Base-by-base conservation (phyloP, 2,888 invertebrate species). In the Xanthia togata region DNA sequence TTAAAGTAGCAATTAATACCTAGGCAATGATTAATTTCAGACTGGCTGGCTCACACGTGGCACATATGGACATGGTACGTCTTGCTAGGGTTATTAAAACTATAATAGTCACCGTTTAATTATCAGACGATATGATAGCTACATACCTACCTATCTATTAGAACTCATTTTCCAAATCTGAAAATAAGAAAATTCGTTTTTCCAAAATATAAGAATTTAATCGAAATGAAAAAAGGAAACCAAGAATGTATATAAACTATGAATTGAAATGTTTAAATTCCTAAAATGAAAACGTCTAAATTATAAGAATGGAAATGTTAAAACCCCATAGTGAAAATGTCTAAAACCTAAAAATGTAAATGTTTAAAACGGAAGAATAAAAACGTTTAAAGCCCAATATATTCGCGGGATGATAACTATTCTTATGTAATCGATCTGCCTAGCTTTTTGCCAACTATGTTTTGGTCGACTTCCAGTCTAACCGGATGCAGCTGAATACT, bases 1-100 rank as follows among this genome's bases (percentile, higher is more conserved):
- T 47, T 60, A 67, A 82, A 68, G 64, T 68, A 79, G 74, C 69
- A 83, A 87, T 88, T 85, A 88, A 84, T 74, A 69, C 80, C 75
- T 78, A 79, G 69, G 63, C 72, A 62, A 74, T 79, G 80, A 83
- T 81, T 86, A 83, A 79, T 80, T 81, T 72, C 69, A 26, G 41
- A 73, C 65, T 65, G 38, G 63, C 23, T 59, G 47, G 26, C 76
- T 60, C 71, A 53, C 78, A 81, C 77, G 83, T 85, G 87, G 67
- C 64, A 47, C 76, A 63, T 47, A 50, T 73, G 71, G 53, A 64
- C 26, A 47, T 47, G 26, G 31, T 26, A 55, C 44, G 41, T 65
- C 44, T 57, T 53, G 38, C 65, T n/a, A n/a, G 12, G 31, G 76
- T 69, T 69, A 78, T 83, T 83, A 84, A 79, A 81, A 81, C 60